These are phyloP conservation scores for Sus cebifrons DNA, from an alignment of 2,797 vertebrate species.

Conservation along the genomic window DNA sequence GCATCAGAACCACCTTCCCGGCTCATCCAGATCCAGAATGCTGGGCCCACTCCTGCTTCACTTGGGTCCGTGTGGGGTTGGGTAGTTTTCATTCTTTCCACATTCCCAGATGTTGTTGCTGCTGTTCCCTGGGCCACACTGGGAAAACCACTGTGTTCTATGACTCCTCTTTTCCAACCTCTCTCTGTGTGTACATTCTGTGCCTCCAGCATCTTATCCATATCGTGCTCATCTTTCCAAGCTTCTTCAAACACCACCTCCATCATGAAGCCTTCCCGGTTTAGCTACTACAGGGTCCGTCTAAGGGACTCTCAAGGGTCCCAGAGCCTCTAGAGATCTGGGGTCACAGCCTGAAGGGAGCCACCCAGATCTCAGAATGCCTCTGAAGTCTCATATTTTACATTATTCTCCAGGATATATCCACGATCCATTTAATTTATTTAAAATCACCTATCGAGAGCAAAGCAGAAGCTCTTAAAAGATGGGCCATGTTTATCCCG, in stretches of 20 bases:
- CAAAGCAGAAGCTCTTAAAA: conserved; percentile 19
- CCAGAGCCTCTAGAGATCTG: neutral
- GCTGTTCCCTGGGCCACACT: neutral
- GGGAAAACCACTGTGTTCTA: neutral
- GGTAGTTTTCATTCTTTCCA: neutral
- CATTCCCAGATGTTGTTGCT: neutral
- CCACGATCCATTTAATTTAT: neutral
- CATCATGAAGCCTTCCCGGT: neutral
- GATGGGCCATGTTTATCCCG: neutral
- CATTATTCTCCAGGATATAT: neutral
- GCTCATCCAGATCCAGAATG: neutral
- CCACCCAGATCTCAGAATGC: neutral
- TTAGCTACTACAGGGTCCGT: neutral
- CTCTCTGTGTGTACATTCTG: neutral
- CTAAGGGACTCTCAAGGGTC: neutral
- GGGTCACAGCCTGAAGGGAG: neutral
- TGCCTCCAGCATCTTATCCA: neutral
- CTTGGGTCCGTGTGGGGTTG: neutral
- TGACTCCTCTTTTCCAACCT: neutral
- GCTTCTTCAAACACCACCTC: neutral
- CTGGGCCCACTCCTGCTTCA: neutral
- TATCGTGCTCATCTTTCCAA: neutral
- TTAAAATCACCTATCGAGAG: neutral
- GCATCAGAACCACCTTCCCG: neutral
- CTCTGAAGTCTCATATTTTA: conserved; percentile 16